Conservation (phyloP, 2,888 invertebrate species). For the Dascillus cervinus region DNA sequence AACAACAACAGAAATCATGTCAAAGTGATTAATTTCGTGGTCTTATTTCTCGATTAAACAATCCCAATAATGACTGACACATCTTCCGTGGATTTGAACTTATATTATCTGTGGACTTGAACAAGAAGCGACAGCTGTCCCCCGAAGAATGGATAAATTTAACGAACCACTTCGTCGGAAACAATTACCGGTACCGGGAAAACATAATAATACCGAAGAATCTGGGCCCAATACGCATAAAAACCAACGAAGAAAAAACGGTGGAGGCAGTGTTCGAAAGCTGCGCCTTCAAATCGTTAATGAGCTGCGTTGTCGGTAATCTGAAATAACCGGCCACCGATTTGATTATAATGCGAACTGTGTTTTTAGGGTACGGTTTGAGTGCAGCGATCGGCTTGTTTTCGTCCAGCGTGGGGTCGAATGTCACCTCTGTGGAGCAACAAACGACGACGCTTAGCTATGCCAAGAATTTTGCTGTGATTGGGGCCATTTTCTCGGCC, state of each 20-base stretch:
- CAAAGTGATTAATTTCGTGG: too few relatives aligned
- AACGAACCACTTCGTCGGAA: constrained; percentile 39
- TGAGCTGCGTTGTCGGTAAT: constrained; percentile 94
- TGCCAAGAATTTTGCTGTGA: constrained; percentile 95
- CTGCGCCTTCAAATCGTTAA: constrained; percentile 84
- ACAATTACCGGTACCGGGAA: constrained; percentile 63
- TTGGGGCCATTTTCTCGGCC: constrained; percentile 89
- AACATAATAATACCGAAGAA: constrained; percentile 76
- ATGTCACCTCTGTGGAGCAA: constrained; percentile 60
- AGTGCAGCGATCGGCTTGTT: constrained; percentile 95
- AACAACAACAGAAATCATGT: too few relatives aligned
- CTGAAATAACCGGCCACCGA: too few relatives aligned
- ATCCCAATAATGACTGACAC: too few relatives aligned
- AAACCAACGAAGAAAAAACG: constrained; percentile 82
- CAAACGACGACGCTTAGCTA: constrained; percentile 83
- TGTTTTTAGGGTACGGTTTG: constrained; percentile 74
- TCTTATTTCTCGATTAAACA: too few relatives aligned
- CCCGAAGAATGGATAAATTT: constrained; percentile 36
- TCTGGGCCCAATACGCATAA: constrained; percentile 70
- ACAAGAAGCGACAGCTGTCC: constrained; percentile 26
- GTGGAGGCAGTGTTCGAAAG: constrained; percentile 84
- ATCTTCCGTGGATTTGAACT: too few relatives aligned
- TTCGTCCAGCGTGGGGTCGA: constrained; percentile 92
- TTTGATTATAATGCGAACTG: not conserved
- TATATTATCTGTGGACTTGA: too few relatives aligned